Evolutionary conservation across 2,888 invertebrate species (phyloP).

Genomic region (Plusia festucae): DNA sequence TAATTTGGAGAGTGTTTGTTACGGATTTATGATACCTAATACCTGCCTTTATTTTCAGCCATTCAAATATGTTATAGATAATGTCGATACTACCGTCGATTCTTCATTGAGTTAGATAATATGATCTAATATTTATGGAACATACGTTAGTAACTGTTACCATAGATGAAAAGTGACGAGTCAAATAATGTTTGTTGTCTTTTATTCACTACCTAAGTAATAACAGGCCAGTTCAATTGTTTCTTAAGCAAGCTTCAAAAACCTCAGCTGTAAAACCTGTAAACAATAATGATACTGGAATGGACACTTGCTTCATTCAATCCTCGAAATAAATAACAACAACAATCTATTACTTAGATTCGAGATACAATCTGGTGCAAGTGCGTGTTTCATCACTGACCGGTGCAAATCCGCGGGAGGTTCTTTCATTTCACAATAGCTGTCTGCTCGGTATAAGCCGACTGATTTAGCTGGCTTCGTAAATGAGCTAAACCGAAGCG

Average conservation of each 20-base stretch:
- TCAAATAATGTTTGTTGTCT: too few species aligned
- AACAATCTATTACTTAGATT: conserved; percentile 74
- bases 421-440: conserved; percentile 75
- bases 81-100: conserved; percentile 57
- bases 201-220: too few species aligned
- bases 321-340: conserved; percentile 68
- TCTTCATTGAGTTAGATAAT: conserved; percentile 23
- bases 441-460: conserved; percentile 69
- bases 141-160: conserved; percentile 1
- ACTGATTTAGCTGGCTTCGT: conserved; percentile 76
- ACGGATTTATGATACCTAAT: conserved; percentile 27
- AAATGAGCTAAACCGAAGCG: conserved; percentile 78
- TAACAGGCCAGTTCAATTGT: conserved; percentile 24
- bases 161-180: conserved; percentile 4
- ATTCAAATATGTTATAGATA: conserved; percentile 50
- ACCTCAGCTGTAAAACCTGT: conserved; percentile 45
- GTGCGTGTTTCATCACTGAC: conserved; percentile 74
- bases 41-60: conserved; percentile 42
- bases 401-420: conserved; percentile 75
- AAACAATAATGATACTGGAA: conserved; percentile 25
- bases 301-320: conserved; percentile 65
- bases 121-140: conserved; percentile 7
- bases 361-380: conserved; percentile 74
- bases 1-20: conserved; percentile 19
- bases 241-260: conserved; percentile 14